Conservation (phyloP, 2,797 vertebrate genomes). For the Sebastes kiyomatsui region DNA sequence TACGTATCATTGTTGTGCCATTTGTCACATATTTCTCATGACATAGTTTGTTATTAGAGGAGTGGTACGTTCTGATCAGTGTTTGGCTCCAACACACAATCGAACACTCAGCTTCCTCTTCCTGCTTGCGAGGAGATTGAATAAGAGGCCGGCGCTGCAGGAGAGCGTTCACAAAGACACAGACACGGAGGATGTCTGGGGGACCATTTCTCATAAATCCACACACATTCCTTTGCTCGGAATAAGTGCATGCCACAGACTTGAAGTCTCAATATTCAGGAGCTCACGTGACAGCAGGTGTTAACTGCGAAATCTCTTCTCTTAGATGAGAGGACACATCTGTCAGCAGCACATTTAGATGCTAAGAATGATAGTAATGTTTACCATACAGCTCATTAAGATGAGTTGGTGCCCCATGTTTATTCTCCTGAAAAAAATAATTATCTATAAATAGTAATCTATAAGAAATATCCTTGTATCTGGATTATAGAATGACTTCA, state of each 20-base stretch:
- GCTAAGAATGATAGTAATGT: not conserved
- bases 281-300: conserved; percentile 21
- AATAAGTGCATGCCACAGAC: conserved; percentile 4
- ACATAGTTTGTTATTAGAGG: conserved; percentile 36
- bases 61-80: conserved; percentile 46
- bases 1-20: not conserved
- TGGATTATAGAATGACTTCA: not conserved
- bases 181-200: conserved; percentile 65
- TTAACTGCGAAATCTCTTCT: not conserved
- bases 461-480: not conserved
- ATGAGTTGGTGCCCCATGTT: not conserved
- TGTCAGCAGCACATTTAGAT: not conserved
- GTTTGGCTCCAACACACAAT: conserved; percentile 57
- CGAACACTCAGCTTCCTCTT: conserved; percentile 72
- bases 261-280: not conserved
- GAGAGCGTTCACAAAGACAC: conserved; percentile 10
- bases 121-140: conserved; percentile 55
- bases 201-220: conserved; percentile 39
- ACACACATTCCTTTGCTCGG: conserved; percentile 31
- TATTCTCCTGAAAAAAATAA: not conserved
- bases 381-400: not conserved
- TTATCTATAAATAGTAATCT: not conserved
- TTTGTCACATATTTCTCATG: conserved; percentile 15
- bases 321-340: not conserved
- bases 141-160: conserved; percentile 19